These are phyloP conservation scores for Colletes gigas DNA, from an alignment of 1,140 invertebrate species.

Conservation along the genomic window DNA sequence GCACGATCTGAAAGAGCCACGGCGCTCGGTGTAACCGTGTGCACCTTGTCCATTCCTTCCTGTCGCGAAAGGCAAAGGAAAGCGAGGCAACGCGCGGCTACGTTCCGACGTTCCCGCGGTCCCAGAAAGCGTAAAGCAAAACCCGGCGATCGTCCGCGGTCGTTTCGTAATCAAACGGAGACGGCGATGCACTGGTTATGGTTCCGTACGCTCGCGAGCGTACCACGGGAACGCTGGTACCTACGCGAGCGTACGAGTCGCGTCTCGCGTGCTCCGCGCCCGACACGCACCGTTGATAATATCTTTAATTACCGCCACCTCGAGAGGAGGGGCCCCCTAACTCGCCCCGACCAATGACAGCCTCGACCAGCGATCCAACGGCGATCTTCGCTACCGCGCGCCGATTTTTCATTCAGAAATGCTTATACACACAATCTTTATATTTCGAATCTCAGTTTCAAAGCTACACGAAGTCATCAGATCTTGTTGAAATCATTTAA, in stretches of 20 bases:
- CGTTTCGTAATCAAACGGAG: constrained; percentile 55
- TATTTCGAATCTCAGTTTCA: too few species aligned
- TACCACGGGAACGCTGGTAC: constrained; percentile 59
- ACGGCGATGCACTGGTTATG: constrained; percentile 59
- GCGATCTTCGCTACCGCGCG: too few species aligned
- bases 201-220: constrained; percentile 47
- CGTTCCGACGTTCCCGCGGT: constrained; percentile 29
- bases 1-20: background rate
- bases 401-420: too few species aligned
- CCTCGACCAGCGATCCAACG: constrained; percentile 5
- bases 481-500: too few species aligned
- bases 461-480: too few species aligned
- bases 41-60: background rate
- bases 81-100: background rate
- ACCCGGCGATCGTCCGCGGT: constrained; percentile 8
- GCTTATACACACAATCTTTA: too few species aligned
- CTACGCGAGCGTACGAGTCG: constrained; percentile 48
- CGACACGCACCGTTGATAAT: constrained; percentile 78
- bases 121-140: constrained; percentile 17
- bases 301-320: constrained; percentile 78
- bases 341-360: constrained; percentile 49
- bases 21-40: background rate
- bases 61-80: constrained; percentile 8
- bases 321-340: constrained; percentile 37
- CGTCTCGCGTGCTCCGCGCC: constrained; percentile 29